Evolutionary conservation across 2,113 vertebrate genomes (phyloP), one percentile per base, ranked within the genome.

Genomic region (Oreochromis spilurus): DNA sequence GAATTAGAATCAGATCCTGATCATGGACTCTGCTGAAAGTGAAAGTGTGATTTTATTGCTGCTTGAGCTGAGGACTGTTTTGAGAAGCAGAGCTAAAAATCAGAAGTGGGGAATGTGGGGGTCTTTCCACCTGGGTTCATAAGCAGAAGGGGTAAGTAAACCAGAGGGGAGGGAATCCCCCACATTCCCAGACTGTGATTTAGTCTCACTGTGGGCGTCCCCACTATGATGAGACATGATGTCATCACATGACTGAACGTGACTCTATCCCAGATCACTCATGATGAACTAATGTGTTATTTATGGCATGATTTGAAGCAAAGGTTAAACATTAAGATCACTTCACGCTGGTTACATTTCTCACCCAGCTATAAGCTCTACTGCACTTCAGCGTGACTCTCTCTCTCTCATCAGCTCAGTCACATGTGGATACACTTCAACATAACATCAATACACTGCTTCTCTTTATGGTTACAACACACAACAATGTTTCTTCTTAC

Each of bases 141-240:
- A 29, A 29, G 26, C 26, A 58, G 7, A 58, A 58, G 26, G 26
- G 14, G 26, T 5, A 60, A 1, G 1, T 0, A 1, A 13, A 58
- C 55, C 55, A 16, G 7, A 58, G 55, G 24, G 55, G 55, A 5
- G 4, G 55, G 55, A 58, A 58, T 29, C 55, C 55, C 55, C 24
- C 55, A 5, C 55, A 29, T 4, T 29, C 55, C 7, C 24, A 60
- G 1, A 17, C 57, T 58, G 2, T 31, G 5, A 17, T 60, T 17
- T 4, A 2, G 8, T 60, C 57, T 60, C 26, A 0, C 26, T 60
- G 26, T 31, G 14, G 57, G 5, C 26, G 0, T 60, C 14, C 57
- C 26, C 57, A 60, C 1, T 17, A 60, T 60, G 1, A 9, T 60
- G 0, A 9, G 5, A 1, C 57, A 31, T 10, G 57, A 60, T 0